Conservation (phyloP, 2,113 vertebrate species). For the Eolophus roseicapilla region DNA sequence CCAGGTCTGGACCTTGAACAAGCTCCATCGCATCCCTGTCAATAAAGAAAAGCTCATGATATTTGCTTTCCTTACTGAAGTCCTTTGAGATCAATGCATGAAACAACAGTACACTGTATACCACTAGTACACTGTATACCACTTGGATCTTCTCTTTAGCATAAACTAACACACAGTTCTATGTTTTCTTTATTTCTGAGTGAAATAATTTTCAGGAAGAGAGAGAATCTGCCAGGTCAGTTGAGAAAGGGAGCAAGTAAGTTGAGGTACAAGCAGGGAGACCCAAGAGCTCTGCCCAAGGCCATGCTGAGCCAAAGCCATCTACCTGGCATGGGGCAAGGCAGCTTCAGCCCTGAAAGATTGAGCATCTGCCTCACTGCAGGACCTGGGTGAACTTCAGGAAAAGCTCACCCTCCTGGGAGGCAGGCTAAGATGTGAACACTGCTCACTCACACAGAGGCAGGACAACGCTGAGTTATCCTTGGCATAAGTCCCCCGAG, state of each 20-base stretch:
- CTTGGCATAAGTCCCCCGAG: background rate
- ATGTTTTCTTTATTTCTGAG: background rate
- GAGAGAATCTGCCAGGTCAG: background rate
- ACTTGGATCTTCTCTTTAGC: background rate
- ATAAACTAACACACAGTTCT: background rate
- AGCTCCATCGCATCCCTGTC: accelerated
- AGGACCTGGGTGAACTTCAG: background rate
- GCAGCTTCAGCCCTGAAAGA: background rate
- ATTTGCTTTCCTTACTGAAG: background rate
- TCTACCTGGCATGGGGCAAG: background rate
- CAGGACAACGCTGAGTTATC: background rate
- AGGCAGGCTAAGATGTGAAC: background rate
- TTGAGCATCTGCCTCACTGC: background rate
- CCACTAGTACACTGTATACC: background rate
- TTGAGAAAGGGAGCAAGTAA: background rate
- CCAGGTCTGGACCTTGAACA: background rate
- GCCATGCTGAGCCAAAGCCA: accelerated
- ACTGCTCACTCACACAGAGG: background rate
- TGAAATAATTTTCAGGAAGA: background rate
- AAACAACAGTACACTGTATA: background rate
- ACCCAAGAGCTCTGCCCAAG: background rate
- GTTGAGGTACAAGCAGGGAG: background rate
- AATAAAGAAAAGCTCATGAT: background rate
- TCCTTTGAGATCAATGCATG: background rate
- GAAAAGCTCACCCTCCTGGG: background rate